Evolutionary conservation across 2,113 vertebrate genomes (phyloP).

Genomic region (Lampris incognitus): DNA sequence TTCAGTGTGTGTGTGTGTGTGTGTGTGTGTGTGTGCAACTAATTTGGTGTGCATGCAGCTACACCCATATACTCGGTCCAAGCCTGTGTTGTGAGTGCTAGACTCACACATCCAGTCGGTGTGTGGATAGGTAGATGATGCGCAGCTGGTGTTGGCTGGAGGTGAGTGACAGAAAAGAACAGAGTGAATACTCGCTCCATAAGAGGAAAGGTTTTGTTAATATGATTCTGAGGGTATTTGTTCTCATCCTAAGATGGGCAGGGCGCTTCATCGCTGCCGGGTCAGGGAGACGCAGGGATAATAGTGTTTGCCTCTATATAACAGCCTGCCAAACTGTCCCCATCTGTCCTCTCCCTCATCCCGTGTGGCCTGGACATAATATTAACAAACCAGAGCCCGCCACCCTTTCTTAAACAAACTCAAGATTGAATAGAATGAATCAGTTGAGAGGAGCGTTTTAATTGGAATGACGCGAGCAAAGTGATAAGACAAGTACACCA

Average conservation of each 20-base stretch:
- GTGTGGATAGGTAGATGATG: too few species aligned
- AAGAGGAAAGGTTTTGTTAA: too few species aligned
- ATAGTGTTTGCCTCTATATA: slow-evolving; percentile 4
- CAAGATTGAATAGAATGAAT: neutral
- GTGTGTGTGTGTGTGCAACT: neutral
- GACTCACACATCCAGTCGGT: too few species aligned
- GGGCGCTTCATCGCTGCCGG: too few species aligned
- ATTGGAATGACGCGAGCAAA: neutral
- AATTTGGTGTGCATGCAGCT: too few species aligned
- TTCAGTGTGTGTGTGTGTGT: slow-evolving; percentile 8
- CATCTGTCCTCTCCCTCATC: neutral
- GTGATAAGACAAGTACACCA: neutral
- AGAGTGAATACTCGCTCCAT: too few species aligned
- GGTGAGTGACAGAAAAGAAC: too few species aligned
- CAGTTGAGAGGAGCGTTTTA: neutral
- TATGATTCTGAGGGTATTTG: too few species aligned
- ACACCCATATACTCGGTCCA: neutral
- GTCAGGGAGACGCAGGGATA: neutral
- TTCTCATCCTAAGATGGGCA: too few species aligned
- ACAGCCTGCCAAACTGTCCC: neutral
- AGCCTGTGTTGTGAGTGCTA: slow-evolving; percentile 1
- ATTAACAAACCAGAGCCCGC: neutral
- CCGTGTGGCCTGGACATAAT: neutral
- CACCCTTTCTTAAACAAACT: neutral
- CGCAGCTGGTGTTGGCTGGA: too few species aligned